Base-by-base conservation (phyloP, 2,888 invertebrate species). In the Tetragonisca angustula region DNA sequence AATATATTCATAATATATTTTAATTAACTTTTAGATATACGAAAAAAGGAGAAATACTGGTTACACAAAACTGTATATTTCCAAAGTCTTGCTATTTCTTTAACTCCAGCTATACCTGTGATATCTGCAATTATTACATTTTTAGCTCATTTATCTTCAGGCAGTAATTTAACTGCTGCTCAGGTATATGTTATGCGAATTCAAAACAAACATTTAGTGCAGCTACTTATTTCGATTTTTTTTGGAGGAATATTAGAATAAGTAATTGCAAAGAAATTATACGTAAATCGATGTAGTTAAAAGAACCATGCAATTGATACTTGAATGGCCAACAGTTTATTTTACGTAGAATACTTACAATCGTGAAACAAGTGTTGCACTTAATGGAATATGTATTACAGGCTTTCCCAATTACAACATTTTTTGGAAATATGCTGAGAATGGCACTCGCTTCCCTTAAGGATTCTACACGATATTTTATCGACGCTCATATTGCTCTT, bases 121-220 rank as follows among this genome's bases (percentile, higher is more conserved):
- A 94, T 96, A 67, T 95, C 96, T 0, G 95, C 95, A n/a, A 95
- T 96, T 83, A 92, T 96, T 67, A 96, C 96, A 0, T 96, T 96
- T 90, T 92, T 96, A 32, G 95, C 95, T 24, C 96, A 96, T 86
- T 95, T 96, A 24, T 93, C 95, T 15, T 93, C 95, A 36, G 96
- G 96, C 71, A 94, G 95, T 91, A 95, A 95, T 90, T 95, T 96
- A n/a, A 95, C 95, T n/a, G 95, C 96, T 13, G 95, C 96, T 21
- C 95, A 96, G 95, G 96, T 96, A 94, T 74, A 76, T 27, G 71
- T 69, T 76, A 43, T 36, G 19, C 9, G 17, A 80, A 21, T 70
- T 49, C 6, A 36, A 24, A 21, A 11, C 3, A 36, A 54, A 56
- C 15, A 56, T 52, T 65, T 19, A 32, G 49, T 2, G 36, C 0